Evolutionary conservation across 2,113 vertebrate genomes (phyloP).

Genomic region (Bubo blakistoni): DNA sequence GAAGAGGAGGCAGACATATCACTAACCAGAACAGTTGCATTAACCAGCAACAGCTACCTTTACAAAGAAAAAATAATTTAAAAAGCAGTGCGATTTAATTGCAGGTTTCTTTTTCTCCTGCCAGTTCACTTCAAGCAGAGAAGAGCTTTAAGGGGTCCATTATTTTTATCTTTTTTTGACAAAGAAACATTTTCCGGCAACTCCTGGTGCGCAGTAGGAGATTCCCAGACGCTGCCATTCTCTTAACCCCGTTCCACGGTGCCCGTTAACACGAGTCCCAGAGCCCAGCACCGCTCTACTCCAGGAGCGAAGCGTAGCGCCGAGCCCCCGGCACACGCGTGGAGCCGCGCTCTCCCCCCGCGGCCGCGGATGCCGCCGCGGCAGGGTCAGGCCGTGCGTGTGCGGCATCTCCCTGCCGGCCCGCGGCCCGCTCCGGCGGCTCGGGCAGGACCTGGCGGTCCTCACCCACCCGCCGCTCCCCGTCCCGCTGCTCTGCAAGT

Average conservation of each 20-base stretch:
- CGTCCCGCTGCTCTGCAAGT: background rate
- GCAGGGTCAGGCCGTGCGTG: background rate
- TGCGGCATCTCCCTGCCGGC: background rate
- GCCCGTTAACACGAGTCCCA: background rate
- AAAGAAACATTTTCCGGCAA: background rate
- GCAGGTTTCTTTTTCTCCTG: background rate
- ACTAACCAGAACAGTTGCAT: background rate
- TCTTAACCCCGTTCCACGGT: background rate
- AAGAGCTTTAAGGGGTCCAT: background rate
- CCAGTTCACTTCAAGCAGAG: background rate
- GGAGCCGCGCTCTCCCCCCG: slow-evolving; percentile 7
- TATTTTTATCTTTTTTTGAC: background rate
- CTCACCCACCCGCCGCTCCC: background rate
- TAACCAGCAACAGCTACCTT: background rate
- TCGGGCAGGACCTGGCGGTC: background rate
- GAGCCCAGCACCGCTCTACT: background rate
- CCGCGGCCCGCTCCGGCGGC: background rate
- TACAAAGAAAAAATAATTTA: background rate
- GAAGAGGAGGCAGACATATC: background rate
- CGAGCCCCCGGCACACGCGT: background rate
- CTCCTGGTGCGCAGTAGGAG: background rate
- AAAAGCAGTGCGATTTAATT: background rate
- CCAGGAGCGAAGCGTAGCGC: background rate
- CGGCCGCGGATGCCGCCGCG: background rate
- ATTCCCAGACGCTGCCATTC: background rate